Base-by-base conservation (phyloP, 2,888 invertebrate genomes). In the Conistra vaccinii region DNA sequence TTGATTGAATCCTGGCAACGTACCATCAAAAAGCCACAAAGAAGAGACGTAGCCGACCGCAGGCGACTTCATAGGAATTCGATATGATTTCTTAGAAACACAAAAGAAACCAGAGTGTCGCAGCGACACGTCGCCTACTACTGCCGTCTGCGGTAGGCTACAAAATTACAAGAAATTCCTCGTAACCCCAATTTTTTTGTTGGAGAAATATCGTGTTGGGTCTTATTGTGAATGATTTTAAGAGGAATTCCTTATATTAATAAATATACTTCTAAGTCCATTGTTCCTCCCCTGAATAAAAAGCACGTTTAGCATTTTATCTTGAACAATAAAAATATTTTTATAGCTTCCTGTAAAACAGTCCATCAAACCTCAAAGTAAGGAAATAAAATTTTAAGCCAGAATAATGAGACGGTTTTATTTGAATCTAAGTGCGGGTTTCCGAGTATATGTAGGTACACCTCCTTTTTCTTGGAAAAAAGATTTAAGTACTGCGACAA, bases 291-390 rank as follows among this genome's bases (percentile, higher is more conserved):
- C 66, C 55, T 78, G 65, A 81, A 81, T 74, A 73, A 78, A 80
- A 78, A 83, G 66, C 39, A 39, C 60, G 73, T 62, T 73, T 61
- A 69, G 20, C 45, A 67, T 81, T 81, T 84, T 84, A 81, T 84
- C 80, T 75, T 51, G 35, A 29, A 70, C 69, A 80, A 51, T 84
- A 81, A 81, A 82, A 75, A 57, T 69, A 73, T 69, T 84, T 81
- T 71, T 80, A 81, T 65, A 4, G 60, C 70, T 60, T 48, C 65
- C 63, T 70, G 70, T 69, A 57, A 75, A 84, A 80, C 60, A 61
- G 55, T 75, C 63, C 42, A 70, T 75, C 69, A 84, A 80, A 20
- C 17, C 68, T 35, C 65, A 62, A 60, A 69, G 71, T 20, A 57
- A 51, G 32, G 63, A 58, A 75, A 84, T 84, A 80, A 80, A 80